Evolutionary conservation across 2,797 vertebrate genomes (phyloP).

Genomic region (Enteromius unitaeniatus): DNA sequence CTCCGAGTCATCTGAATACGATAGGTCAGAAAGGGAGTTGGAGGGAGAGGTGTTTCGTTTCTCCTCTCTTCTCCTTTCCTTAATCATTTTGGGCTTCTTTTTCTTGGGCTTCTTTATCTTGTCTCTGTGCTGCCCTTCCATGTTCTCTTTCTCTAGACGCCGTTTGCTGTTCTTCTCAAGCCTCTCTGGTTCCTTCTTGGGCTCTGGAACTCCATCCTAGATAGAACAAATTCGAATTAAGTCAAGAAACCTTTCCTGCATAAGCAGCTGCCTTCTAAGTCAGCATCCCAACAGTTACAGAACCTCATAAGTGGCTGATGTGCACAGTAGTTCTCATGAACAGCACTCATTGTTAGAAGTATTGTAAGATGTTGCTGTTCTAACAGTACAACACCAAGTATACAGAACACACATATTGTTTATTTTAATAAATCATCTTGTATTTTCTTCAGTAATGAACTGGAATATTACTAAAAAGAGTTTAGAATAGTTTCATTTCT

Average conservation of each 20-base stretch:
- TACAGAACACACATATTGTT: background rate
- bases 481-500: background rate
- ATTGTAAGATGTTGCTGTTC: background rate
- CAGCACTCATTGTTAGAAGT: background rate
- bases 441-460: too few species aligned
- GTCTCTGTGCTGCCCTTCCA: constrained; percentile 72
- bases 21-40: constrained; percentile 80
- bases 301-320: background rate
- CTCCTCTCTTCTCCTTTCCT: constrained; percentile 78
- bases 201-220: constrained; percentile 80
- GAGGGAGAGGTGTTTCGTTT: constrained; percentile 75
- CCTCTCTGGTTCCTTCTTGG: constrained; percentile 78
- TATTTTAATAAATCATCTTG: background rate
- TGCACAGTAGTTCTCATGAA: background rate
- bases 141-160: constrained; percentile 83
- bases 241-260: background rate
- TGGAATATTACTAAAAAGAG: too few species aligned
- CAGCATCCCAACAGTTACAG: background rate
- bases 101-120: constrained; percentile 85
- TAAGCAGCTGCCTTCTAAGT: background rate
- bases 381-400: background rate
- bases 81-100: constrained; percentile 86
- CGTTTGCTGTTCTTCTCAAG: constrained; percentile 88
- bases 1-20: constrained; percentile 90
- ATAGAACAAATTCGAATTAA: background rate